phyloP scores from a whole-genome alignment of 2,113 vertebrate species.

The Serinus canaria region DNA sequence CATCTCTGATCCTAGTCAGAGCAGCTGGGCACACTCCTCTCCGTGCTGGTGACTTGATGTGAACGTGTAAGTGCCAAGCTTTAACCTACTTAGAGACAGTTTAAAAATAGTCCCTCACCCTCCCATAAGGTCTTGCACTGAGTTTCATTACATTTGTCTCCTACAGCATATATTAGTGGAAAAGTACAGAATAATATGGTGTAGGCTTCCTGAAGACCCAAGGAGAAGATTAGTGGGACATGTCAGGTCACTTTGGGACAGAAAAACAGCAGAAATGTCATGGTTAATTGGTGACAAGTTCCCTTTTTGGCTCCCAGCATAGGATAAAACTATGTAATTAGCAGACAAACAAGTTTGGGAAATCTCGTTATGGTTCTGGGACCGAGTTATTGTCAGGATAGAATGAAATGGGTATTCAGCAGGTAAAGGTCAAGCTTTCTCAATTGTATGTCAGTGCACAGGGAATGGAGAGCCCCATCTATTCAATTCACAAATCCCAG shows the following conservation, averaged over 20 bases:
- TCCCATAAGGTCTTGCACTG: not conserved
- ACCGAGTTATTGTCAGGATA: not conserved
- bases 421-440: constrained; percentile 8
- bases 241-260: not conserved
- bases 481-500: not conserved
- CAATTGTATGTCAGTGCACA: not conserved
- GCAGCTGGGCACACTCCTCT: not conserved
- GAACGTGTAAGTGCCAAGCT: not conserved
- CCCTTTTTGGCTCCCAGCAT: not conserved
- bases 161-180: not conserved
- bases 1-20: not conserved
- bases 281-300: not conserved
- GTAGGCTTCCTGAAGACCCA: not conserved
- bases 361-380: not conserved
- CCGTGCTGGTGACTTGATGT: not conserved
- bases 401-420: not conserved
- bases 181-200: not conserved
- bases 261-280: not conserved
- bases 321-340: not conserved
- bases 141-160: not conserved
- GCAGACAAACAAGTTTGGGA: not conserved
- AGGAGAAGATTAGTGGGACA: not conserved
- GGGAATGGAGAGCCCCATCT: not conserved
- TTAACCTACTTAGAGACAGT: not conserved
- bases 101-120: not conserved